Evolutionary conservation across 2,888 invertebrate species (phyloP).

Genomic region (Leucophenga montana): DNA sequence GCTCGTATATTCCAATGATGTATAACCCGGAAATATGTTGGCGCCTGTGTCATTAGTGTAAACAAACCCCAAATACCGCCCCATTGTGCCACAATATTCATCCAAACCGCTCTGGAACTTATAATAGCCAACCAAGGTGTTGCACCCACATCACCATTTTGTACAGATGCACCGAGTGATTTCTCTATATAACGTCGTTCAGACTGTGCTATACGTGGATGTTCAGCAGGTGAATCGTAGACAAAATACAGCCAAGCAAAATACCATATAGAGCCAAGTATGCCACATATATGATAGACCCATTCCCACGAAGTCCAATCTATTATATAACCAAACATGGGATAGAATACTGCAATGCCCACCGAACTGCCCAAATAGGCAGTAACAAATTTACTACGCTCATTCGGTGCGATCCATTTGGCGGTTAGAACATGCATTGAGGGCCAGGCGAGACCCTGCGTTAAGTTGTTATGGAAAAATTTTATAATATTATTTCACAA

Average conservation of each 20-base stretch:
- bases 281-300: constrained; percentile 80
- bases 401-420: constrained; percentile 87
- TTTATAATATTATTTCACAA: not conserved
- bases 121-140: constrained; percentile 79
- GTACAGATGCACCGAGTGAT: constrained; percentile 74
- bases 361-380: constrained; percentile 80
- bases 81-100: constrained; percentile 79
- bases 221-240: constrained; percentile 78
- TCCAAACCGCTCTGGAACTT: constrained; percentile 78
- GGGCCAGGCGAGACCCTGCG: constrained; percentile 81
- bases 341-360: constrained; percentile 80
- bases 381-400: constrained; percentile 82
- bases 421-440: constrained; percentile 86
- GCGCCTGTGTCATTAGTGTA: constrained; percentile 81
- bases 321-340: constrained; percentile 80
- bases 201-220: constrained; percentile 78
- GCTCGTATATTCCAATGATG: constrained; percentile 81
- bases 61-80: constrained; percentile 82
- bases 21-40: constrained; percentile 80
- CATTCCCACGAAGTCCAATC: constrained; percentile 81
- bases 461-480: not conserved
- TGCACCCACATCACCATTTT: constrained; percentile 65
- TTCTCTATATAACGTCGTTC: constrained; percentile 78
- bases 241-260: constrained; percentile 78
- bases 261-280: constrained; percentile 79